A percentile compares a stretch with the other conserved stretches of the same genome.
Conservation (phyloP, 2,113 vertebrate genomes). For the Ageneiosus marmoratus region DNA sequence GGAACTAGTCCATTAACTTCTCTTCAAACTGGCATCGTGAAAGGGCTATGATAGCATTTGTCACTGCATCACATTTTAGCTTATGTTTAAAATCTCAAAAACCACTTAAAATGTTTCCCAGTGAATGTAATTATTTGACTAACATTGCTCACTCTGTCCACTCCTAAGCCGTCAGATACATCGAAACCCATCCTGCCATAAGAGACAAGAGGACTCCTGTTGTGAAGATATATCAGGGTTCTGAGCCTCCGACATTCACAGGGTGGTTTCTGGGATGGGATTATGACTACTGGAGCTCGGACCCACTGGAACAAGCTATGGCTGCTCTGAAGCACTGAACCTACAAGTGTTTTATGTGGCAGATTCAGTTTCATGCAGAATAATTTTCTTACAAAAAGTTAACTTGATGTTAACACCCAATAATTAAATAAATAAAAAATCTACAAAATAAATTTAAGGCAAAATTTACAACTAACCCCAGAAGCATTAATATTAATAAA, state of each 20-base stretch:
- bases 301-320: constrained; percentile 73
- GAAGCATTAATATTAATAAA: background rate
- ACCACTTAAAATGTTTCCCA: background rate
- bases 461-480: background rate
- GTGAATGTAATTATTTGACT: background rate
- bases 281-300: constrained; percentile 74
- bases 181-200: constrained; percentile 77
- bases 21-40: background rate
- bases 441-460: background rate
- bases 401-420: background rate
- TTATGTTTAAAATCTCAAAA: background rate
- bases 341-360: background rate
- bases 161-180: constrained; percentile 78
- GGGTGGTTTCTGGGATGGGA: constrained; percentile 95
- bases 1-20: too few relatives aligned
- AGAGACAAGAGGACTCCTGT: constrained; percentile 76
- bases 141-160: background rate
- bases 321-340: constrained; percentile 70
- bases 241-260: constrained; percentile 83
- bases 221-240: constrained; percentile 76
- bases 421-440: too few relatives aligned
- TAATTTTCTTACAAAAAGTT: too few relatives aligned
- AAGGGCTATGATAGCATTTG: background rate
- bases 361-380: background rate
- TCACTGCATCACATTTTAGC: background rate